Conservation (phyloP, 2,113 vertebrate species). For the Equus quagga region DNA sequence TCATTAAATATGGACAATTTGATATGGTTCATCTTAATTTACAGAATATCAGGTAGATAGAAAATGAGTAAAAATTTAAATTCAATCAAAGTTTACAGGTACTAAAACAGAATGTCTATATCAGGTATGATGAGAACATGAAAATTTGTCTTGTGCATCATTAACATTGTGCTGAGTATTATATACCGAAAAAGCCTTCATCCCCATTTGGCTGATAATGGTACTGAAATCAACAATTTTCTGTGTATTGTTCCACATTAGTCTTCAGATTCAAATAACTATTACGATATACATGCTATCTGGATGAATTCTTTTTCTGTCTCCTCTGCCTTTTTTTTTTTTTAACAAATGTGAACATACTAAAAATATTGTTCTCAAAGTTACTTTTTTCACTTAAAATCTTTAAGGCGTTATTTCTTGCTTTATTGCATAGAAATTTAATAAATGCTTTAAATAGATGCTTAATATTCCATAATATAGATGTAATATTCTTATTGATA, state of each 20-base stretch:
- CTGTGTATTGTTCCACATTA: background rate
- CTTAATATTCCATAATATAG: background rate
- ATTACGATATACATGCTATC: rapidly evolving
- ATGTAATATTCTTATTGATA: background rate
- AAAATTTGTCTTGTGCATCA: background rate
- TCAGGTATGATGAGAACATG: background rate
- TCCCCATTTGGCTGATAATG: background rate
- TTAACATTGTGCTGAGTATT: background rate
- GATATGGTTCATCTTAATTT: background rate
- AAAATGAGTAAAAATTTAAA: background rate
- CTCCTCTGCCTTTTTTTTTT: background rate
- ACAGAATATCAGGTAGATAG: background rate
- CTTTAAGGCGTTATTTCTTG: background rate
- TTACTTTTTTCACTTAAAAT: constrained; percentile 5
- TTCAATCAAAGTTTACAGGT: background rate
- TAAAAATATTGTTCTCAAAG: background rate
- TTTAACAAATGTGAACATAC: background rate
- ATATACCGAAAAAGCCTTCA: background rate
- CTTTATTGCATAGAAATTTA: background rate
- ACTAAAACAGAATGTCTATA: background rate
- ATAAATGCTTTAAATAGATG: background rate
- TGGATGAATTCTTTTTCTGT: background rate
- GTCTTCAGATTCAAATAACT: background rate
- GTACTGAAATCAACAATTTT: background rate
- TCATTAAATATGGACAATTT: background rate